phyloP scores from a whole-genome alignment of 2,888 invertebrate genomes.

The Coronaproctus castanopsis region DNA sequence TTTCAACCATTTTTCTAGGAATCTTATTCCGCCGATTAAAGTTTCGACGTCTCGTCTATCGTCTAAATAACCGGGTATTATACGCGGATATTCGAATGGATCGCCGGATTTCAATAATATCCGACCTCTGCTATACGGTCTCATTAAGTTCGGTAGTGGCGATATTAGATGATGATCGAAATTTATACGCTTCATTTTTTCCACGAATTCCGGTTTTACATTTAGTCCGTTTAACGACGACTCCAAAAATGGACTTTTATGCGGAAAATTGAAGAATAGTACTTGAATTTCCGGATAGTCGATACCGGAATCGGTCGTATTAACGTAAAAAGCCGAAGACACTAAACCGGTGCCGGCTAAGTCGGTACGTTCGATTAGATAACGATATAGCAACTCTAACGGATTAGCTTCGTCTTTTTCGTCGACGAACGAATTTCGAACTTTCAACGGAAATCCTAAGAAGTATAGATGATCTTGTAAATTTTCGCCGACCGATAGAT shows the following conservation, averaged over 20 bases:
- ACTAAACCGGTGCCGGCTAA: not conserved
- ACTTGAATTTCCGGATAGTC: constrained; percentile 23
- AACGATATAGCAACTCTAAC: not conserved
- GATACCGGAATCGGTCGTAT: not conserved
- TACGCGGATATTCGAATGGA: constrained; percentile 68
- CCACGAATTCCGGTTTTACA: not conserved
- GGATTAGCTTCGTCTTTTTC: not conserved
- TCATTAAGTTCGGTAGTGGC: constrained; percentile 49
- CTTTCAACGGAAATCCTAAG: not conserved
- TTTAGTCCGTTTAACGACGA: not conserved
- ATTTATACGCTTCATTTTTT: not conserved
- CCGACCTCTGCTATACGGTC: constrained; percentile 55
- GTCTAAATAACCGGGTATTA: constrained; percentile 81
- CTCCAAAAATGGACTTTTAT: not conserved
- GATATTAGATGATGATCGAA: not conserved
- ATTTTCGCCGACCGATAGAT: not conserved
- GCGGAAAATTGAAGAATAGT: constrained; percentile 1
- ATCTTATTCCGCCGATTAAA: constrained; percentile 48
- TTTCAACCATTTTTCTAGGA: constrained; percentile 48
- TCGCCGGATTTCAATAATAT: constrained; percentile 54
- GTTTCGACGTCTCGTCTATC: constrained; percentile 55
- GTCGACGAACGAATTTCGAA: not conserved
- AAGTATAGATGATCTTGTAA: not conserved
- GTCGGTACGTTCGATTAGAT: not conserved
- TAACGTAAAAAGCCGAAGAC: constrained; percentile 23